These are phyloP conservation scores for Chloroceryle aenea DNA, from an alignment of 2,113 vertebrate genomes.

Conservation along the genomic window DNA sequence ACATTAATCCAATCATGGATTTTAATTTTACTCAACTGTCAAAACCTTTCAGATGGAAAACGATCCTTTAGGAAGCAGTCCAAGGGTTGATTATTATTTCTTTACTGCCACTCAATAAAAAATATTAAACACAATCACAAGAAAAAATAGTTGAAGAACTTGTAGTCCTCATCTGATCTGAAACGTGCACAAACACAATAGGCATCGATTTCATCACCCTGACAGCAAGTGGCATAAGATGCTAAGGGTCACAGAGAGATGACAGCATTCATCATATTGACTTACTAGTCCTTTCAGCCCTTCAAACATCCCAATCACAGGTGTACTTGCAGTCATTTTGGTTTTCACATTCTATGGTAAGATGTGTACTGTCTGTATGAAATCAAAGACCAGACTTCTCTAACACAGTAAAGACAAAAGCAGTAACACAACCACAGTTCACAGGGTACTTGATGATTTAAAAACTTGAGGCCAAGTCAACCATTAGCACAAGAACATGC, in stretches of 20 bases:
- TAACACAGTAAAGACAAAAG: not conserved
- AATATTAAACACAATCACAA: constrained; percentile 2
- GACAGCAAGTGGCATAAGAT: not conserved
- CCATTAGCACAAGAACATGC: not conserved
- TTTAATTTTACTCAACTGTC: constrained; percentile 36
- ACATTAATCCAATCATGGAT: constrained; percentile 8
- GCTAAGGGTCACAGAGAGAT: not conserved
- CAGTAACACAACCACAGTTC: not conserved
- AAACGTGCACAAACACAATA: constrained; percentile 21
- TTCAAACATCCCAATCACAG: not conserved
- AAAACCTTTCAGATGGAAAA: constrained; percentile 43
- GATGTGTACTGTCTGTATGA: not conserved
- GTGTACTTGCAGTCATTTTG: not conserved
- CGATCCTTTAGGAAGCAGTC: not conserved
- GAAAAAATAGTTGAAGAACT: not conserved
- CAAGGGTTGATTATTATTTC: constrained; percentile 16
- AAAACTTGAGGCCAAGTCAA: not conserved
- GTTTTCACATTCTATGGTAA: not conserved
- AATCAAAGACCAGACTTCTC: not conserved
- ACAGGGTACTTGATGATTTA: not conserved
- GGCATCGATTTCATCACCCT: constrained; percentile 3
- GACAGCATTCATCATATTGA: not conserved
- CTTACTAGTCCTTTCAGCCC: not conserved
- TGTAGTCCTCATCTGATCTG: not conserved
- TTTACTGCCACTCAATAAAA: not conserved